Evolutionary conservation across 2,888 invertebrate genomes (phyloP).

Genomic region (Lobophora halterata): DNA sequence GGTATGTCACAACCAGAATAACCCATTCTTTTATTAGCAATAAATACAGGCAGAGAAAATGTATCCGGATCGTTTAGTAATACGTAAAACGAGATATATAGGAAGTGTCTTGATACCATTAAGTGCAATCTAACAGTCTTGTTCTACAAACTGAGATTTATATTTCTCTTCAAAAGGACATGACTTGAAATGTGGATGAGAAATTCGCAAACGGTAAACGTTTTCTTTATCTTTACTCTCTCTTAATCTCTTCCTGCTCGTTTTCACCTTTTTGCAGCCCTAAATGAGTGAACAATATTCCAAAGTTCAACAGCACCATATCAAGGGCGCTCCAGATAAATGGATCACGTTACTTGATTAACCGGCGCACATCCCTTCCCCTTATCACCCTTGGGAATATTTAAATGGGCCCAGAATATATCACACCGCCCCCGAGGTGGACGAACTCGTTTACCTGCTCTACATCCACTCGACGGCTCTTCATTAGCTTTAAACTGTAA

Average conservation of each 20-base stretch:
- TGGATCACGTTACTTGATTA: constrained; percentile 81
- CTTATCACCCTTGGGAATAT: constrained; percentile 78
- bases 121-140: constrained; percentile 15
- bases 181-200: constrained; percentile 5
- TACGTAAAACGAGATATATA: constrained; percentile 28
- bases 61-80: constrained; percentile 26
- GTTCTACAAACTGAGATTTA: constrained; percentile 20
- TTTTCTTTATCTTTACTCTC: neutral
- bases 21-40: constrained; percentile 31
- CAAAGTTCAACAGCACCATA: constrained; percentile 71
- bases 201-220: constrained; percentile 1
- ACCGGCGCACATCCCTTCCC: constrained; percentile 75
- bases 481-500: constrained; percentile 57
- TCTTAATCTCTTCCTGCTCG: constrained; percentile 10
- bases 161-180: constrained; percentile 13
- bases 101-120: constrained; percentile 30
- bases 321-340: constrained; percentile 78
- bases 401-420: constrained; percentile 78
- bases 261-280: constrained; percentile 39
- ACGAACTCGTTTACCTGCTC: constrained; percentile 67
- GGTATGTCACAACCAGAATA: too few relatives aligned
- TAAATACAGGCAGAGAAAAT: constrained; percentile 29
- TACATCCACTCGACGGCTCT: constrained; percentile 63
- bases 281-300: constrained; percentile 70
- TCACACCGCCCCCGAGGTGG: constrained; percentile 69